Evolutionary conservation across 2,888 invertebrate genomes (phyloP).

Genomic region (Drosophila rubida): DNA sequence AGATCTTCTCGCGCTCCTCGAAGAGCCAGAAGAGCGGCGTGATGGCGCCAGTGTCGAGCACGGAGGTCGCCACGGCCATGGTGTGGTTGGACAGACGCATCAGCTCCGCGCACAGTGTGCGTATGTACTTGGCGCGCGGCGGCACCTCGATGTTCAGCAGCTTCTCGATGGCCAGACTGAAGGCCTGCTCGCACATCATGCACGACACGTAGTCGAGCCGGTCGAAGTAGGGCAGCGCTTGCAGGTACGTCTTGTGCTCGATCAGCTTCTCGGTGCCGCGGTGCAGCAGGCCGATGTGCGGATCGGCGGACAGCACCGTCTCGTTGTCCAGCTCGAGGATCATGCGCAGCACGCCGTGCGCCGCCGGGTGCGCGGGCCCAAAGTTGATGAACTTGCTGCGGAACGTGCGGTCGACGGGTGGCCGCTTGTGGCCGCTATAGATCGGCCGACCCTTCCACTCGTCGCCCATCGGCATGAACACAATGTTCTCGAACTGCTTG

Average conservation of each 20-base stretch:
- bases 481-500: constrained; percentile 86
- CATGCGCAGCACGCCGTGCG: constrained; percentile 94
- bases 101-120: constrained; percentile 91
- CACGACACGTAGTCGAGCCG: constrained; percentile 94
- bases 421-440: constrained; percentile 79
- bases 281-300: constrained; percentile 94
- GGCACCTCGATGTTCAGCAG: constrained; percentile 92
- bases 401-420: constrained; percentile 87
- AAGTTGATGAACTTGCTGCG: constrained; percentile 91
- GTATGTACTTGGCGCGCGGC: constrained; percentile 91
- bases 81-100: constrained; percentile 93
- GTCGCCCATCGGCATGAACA: constrained; percentile 85
- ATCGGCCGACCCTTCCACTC: constrained; percentile 81
- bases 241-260: constrained; percentile 94
- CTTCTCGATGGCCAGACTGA: constrained; percentile 92
- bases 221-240: constrained; percentile 94
- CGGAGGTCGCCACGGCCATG: constrained; percentile 90
- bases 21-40: constrained; percentile 97
- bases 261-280: constrained; percentile 96
- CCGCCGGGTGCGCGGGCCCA: constrained; percentile 96
- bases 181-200: constrained; percentile 92
- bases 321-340: constrained; percentile 93
- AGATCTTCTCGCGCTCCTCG: constrained; percentile 94
- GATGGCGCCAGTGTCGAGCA: constrained; percentile 93
- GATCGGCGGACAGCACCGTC: constrained; percentile 91